Evolutionary conservation across 1,140 invertebrate genomes (phyloP).

Genomic region (Eubasilissa regina): DNA sequence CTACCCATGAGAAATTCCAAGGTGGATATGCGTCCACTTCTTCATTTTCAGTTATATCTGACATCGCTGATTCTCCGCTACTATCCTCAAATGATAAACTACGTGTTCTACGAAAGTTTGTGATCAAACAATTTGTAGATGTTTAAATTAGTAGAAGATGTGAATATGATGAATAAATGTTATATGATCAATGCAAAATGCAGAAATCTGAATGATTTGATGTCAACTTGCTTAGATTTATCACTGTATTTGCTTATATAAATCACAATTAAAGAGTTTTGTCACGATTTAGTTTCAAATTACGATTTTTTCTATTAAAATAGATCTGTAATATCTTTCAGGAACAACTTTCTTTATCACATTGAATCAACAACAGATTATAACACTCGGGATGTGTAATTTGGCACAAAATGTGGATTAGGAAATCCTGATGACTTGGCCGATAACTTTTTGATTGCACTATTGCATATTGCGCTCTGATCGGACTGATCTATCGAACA

Average conservation of each 20-base stretch:
- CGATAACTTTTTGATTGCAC: not conserved
- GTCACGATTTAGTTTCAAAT: not conserved
- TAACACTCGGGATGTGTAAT: not conserved
- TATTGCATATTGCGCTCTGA: not conserved
- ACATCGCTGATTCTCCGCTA: slow-evolving; percentile 59
- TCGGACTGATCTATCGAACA: not conserved
- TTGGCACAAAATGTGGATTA: slow-evolving; percentile 14
- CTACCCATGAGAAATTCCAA: slow-evolving; percentile 77
- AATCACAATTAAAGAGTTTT: not conserved
- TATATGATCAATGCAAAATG: too few relatives aligned
- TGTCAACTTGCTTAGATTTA: too few relatives aligned
- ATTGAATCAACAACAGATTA: slow-evolving; percentile 9
- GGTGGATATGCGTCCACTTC: slow-evolving; percentile 66
- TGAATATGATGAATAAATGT: too few relatives aligned
- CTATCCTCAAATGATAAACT: too few relatives aligned
- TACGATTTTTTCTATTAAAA: too few relatives aligned
- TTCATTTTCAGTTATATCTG: slow-evolving; percentile 62
- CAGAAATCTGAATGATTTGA: too few relatives aligned
- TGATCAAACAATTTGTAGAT: too few relatives aligned
- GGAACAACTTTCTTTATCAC: slow-evolving; percentile 16
- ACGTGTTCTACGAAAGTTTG: too few relatives aligned
- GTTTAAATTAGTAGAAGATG: too few relatives aligned
- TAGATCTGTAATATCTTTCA: too few relatives aligned
- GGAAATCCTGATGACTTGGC: not conserved
- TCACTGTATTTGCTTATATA: not conserved